Base-by-base conservation (phyloP, 2,113 vertebrate species). In the Ptyas mucosa region DNA sequence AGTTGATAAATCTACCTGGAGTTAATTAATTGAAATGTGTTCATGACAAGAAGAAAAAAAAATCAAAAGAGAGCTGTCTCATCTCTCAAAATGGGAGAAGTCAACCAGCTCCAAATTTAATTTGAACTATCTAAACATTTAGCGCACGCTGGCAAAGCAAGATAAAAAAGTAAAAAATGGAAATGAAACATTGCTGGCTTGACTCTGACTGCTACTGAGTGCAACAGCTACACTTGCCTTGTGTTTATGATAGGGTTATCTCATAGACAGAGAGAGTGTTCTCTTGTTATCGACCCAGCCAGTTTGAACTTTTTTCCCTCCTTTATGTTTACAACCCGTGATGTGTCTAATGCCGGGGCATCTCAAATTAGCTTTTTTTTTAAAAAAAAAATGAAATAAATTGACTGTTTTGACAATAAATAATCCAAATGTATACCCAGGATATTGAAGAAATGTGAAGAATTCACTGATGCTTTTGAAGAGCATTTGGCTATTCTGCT, bases 361-460 rank as follows among this genome's bases (percentile, higher is more conserved):
- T 94, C 43, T 93, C 18, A 12, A 91, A 88, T 92, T 91, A 88
- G 64, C n/a, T 8, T 39, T 75, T 52, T 64, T 23, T 52, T 52
- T 10, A 12, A 52, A 49, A 58, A 88, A 81, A 23, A n/a, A 64
- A 64, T 64, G 5, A 69, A 69, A 69, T n/a, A n/a, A 69, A 3
- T 23, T 52, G 89, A 53, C 81, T 88, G 24, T 93, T 2, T 90
- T 92, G 91, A 39, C 54, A 91, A 11, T 93, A 92, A 94, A 61
- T 93, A 94, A 91, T 91, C 3, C 58, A 94, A 21, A 8, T 87
- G 49, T 2, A 49, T 1, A 51, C 89, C 34, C 90, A 95, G 92
- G 57, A 89, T 89, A 96, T 64, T 11, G 89, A 94, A 29, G 54
- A 9, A 89, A 53, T 94, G 5, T 92, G 53, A 69, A 6, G 51